phyloP scores from a whole-genome alignment of 2,113 vertebrate species.

The Callocephalon fimbriatum region DNA sequence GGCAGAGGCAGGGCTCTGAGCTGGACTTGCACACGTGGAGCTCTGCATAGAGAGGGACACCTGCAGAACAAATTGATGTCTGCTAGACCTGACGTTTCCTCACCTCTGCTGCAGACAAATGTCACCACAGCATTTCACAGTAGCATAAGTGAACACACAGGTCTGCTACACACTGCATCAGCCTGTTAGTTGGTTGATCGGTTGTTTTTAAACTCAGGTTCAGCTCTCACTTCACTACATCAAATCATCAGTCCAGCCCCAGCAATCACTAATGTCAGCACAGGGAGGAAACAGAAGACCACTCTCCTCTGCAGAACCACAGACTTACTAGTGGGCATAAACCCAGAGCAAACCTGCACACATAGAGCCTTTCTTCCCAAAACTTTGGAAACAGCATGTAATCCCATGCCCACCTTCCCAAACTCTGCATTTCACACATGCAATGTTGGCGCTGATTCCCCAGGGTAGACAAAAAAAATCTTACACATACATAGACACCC shows the following conservation, averaged over 20 bases:
- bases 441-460: background rate
- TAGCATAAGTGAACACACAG: fast-evolving
- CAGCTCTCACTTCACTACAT: background rate
- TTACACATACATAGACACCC: fast-evolving
- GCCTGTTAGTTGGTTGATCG: background rate
- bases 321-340: background rate
- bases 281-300: background rate
- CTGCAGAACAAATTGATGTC: fast-evolving
- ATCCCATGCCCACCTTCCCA: background rate
- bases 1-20: too few relatives aligned
- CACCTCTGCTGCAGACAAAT: background rate
- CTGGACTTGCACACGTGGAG: too few relatives aligned
- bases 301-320: background rate
- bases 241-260: background rate
- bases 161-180: background rate
- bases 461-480: background rate
- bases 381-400: background rate
- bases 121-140: background rate
- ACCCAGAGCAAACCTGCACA: background rate
- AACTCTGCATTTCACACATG: fast-evolving
- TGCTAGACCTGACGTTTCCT: background rate
- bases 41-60: too few relatives aligned
- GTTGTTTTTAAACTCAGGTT: background rate
- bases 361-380: background rate
- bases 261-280: fast-evolving